These are phyloP conservation scores for Nannoperca obscura DNA, from an alignment of 2,797 vertebrate species.

Conservation along the genomic window DNA sequence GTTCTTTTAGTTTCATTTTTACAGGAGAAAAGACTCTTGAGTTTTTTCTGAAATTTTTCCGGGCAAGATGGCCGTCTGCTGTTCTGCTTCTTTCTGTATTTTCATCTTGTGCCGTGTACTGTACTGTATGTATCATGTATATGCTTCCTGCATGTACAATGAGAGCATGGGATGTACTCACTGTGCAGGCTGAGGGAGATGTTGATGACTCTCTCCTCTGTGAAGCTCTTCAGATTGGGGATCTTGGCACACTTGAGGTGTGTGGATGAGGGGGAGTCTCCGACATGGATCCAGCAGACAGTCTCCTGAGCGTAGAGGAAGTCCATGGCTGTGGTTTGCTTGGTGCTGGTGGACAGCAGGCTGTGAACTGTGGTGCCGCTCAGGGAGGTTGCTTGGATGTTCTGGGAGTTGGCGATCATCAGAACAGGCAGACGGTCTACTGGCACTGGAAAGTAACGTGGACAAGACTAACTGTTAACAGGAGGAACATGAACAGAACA, in stretches of 20 bases:
- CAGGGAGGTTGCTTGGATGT: conserved; percentile 95
- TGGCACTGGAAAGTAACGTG: conserved; percentile 84
- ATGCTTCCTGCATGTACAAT: conserved; percentile 13
- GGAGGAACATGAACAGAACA: conserved; percentile 7
- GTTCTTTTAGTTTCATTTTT: conserved; percentile 43
- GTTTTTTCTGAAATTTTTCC: conserved; percentile 38
- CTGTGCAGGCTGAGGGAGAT: conserved; percentile 97
- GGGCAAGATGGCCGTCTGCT: not conserved
- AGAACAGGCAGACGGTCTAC: conserved; percentile 95
- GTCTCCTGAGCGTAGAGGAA: conserved; percentile 93
- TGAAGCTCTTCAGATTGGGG: conserved; percentile 94
- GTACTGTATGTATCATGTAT: not conserved
- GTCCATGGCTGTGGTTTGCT: conserved; percentile 98
- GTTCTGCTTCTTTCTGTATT: not conserved
- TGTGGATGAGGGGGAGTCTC: conserved; percentile 90
- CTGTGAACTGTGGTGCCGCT: conserved; percentile 90
- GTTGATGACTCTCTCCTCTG: conserved; percentile 94
- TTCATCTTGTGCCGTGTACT: not conserved
- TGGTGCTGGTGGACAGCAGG: conserved; percentile 92
- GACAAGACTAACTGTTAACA: conserved; percentile 8
- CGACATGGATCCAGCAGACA: conserved; percentile 97
- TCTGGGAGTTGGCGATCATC: conserved; percentile 96
- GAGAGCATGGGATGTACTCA: conserved; percentile 82
- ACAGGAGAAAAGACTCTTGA: conserved; percentile 3
- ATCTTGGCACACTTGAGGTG: conserved; percentile 95